These are phyloP conservation scores for Solea senegalensis DNA, from an alignment of 2,113 vertebrate genomes.

Conservation along the genomic window DNA sequence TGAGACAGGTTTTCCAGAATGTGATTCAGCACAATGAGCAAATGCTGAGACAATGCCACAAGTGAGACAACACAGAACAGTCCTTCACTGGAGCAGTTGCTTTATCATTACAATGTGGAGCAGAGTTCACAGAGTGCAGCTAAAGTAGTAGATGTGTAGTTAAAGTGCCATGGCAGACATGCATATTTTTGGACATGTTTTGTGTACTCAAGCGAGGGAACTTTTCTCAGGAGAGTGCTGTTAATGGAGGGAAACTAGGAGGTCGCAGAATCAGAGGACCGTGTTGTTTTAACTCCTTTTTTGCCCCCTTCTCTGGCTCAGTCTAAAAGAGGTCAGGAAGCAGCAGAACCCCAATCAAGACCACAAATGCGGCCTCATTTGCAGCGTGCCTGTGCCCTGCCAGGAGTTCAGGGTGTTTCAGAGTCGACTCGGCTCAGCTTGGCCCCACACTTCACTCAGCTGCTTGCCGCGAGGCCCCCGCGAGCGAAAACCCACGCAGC, in stretches of 20 bases:
- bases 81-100: conserved; percentile 34
- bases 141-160: conserved; percentile 41
- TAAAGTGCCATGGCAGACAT: conserved; percentile 29
- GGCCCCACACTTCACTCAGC: conserved; percentile 13
- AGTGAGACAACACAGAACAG: conserved; percentile 34
- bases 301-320: conserved; percentile 21
- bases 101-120: conserved; percentile 28
- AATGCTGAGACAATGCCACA: conserved; percentile 21
- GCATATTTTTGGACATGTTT: conserved; percentile 63
- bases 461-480: conserved; percentile 50
- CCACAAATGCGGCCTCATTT: conserved; percentile 60
- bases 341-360: conserved; percentile 70
- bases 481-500: conserved; percentile 43
- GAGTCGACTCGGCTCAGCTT: conserved; percentile 24
- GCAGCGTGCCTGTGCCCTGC: conserved; percentile 50
- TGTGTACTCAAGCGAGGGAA: conserved; percentile 55
- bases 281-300: conserved; percentile 67
- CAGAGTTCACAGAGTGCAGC: conserved; percentile 47
- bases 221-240: conserved; percentile 47
- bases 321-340: conserved; percentile 66
- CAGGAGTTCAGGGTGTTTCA: conserved; percentile 58
- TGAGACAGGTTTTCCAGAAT: conserved; percentile 56
- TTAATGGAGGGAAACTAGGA: conserved; percentile 48
- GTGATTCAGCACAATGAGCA: conserved; percentile 32
- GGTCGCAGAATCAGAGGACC: conserved; percentile 53